Evolutionary conservation across 2,113 vertebrate genomes (phyloP).

Genomic region (Psephotus haematonotus): DNA sequence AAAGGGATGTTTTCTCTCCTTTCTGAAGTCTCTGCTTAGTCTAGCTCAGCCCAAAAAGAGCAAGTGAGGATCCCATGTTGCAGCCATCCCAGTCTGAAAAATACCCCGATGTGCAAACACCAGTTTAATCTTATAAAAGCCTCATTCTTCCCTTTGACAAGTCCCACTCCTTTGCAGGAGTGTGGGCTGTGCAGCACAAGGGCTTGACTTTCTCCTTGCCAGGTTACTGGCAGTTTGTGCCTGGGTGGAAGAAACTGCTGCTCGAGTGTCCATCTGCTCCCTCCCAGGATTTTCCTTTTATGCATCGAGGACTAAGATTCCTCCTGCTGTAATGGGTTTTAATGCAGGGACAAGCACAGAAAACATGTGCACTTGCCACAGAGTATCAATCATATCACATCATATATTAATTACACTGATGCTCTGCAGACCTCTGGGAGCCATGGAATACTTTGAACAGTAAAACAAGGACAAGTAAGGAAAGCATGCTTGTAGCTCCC

Average conservation of each 20-base stretch:
- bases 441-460: neutral
- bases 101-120: neutral
- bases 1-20: neutral
- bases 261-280: fast-evolving
- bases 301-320: neutral
- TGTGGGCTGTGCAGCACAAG: neutral
- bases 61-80: neutral
- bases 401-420: neutral
- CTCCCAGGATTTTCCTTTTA: neutral
- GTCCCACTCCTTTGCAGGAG: neutral
- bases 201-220: slow-evolving; percentile 18
- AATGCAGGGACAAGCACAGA: neutral
- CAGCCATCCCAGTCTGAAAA: neutral
- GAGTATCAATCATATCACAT: neutral
- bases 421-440: neutral
- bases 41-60: neutral
- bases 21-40: neutral
- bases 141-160: slow-evolving; percentile 10
- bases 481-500: neutral
- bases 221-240: neutral
- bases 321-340: neutral
- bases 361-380: neutral
- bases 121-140: neutral
- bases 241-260: neutral
- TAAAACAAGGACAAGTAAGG: neutral